phyloP scores from a whole-genome alignment of 2,113 vertebrate genomes.

The Psophia crepitans region DNA sequence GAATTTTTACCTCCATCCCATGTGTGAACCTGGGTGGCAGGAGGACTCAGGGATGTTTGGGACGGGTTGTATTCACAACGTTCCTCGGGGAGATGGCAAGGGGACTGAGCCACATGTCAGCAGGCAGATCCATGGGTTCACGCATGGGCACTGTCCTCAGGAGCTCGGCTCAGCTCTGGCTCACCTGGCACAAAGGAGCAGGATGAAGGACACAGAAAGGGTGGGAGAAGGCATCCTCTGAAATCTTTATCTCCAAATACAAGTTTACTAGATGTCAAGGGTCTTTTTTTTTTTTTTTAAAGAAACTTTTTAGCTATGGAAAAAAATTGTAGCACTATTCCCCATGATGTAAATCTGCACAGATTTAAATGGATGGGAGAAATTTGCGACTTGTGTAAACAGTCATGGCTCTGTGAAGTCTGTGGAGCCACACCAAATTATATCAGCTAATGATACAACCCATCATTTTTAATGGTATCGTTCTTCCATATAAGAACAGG shows the following conservation, averaged over 20 bases:
- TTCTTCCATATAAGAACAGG: neutral
- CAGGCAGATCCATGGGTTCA: neutral
- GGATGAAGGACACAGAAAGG: neutral
- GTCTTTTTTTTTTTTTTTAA: neutral
- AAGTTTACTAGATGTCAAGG: neutral
- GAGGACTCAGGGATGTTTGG: neutral
- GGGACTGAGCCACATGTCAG: accelerated
- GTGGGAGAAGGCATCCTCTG: neutral
- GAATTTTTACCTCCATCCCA: neutral
- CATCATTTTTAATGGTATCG: neutral
- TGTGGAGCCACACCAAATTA: neutral
- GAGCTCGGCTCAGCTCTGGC: neutral
- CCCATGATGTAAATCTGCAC: neutral
- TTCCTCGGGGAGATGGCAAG: neutral
- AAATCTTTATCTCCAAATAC: neutral
- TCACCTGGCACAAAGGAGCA: neutral
- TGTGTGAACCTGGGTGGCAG: neutral
- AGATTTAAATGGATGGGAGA: constrained; percentile 1
- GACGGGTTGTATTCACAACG: neutral
- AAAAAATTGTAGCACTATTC: neutral
- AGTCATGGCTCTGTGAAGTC: neutral
- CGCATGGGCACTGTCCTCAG: neutral
- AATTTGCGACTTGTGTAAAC: constrained; percentile 16
- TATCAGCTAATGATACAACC: neutral
- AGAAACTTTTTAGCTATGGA: neutral